A percentile compares a stretch with the other conserved stretches of the same genome.
These are phyloP conservation scores for Meandrusa payeni DNA, from an alignment of 2,888 invertebrate genomes.

Conservation along the genomic window DNA sequence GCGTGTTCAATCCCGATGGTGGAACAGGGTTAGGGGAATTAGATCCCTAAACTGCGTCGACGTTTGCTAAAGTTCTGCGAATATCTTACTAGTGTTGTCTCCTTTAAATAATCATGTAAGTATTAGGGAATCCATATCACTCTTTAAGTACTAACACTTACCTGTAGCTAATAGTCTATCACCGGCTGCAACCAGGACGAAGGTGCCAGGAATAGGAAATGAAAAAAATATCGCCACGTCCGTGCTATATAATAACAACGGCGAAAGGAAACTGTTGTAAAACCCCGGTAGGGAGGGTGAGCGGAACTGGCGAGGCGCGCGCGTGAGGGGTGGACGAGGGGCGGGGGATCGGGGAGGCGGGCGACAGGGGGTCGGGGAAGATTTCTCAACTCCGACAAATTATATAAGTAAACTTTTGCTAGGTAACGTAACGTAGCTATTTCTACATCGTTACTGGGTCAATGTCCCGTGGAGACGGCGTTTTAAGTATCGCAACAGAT, in stretches of 20 bases:
- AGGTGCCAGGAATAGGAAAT: too few species aligned
- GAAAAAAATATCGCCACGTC: too few species aligned
- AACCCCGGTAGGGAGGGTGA: neutral
- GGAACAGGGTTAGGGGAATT: too few species aligned
- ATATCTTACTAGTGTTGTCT: too few species aligned
- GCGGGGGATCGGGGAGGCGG: neutral
- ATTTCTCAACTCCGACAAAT: slow-evolving; percentile 20
- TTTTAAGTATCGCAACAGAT: slow-evolving; percentile 9
- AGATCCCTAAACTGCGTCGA: too few species aligned
- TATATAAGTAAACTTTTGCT: slow-evolving; percentile 22
- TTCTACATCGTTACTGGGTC: slow-evolving; percentile 23
- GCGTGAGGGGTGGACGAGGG: neutral
- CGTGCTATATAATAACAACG: slow-evolving; percentile 2
- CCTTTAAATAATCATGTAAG: too few species aligned
- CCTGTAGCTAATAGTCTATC: too few species aligned
- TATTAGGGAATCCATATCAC: too few species aligned
- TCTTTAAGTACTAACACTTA: too few species aligned
- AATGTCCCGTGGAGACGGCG: slow-evolving; percentile 16
- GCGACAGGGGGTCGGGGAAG: neutral
- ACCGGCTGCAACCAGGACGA: too few species aligned
- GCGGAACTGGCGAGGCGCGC: neutral
- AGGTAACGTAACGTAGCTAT: slow-evolving; percentile 13
- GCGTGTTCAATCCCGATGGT: too few species aligned
- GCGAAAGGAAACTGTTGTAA: slow-evolving; percentile 8
- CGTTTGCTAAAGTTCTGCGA: too few species aligned